Evolutionary conservation across 1,140 invertebrate species (phyloP).

Genomic region (Stegodyphus mimosarum): DNA sequence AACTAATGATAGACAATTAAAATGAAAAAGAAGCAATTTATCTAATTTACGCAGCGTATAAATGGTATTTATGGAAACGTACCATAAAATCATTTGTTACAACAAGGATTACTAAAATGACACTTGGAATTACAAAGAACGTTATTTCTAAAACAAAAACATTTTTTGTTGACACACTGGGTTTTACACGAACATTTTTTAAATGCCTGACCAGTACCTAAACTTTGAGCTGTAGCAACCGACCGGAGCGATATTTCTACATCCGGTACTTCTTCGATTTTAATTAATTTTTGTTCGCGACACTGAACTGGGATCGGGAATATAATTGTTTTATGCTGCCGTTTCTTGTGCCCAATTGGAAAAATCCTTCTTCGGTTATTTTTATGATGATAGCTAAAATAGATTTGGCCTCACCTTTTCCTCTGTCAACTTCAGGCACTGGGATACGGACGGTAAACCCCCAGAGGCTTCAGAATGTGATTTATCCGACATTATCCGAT

Average conservation of each 20-base stretch:
- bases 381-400: no score
- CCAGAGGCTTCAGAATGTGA: no score
- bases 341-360: no score
- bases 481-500: no score
- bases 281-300: constrained; percentile 59
- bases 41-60: neutral
- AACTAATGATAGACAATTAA: neutral
- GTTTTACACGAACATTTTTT: neutral
- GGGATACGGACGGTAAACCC: no score
- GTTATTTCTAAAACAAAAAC: neutral
- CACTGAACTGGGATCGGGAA: no score
- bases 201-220: neutral
- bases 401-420: no score
- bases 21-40: constrained; percentile 1
- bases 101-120: neutral
- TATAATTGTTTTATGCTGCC: no score
- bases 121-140: neutral
- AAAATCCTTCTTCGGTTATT: no score
- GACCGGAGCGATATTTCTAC: constrained; percentile 37
- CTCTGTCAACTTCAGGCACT: no score
- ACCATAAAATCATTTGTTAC: constrained; percentile 3
- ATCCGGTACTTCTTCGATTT: constrained; percentile 54
- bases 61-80: neutral
- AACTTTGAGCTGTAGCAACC: constrained; percentile 2
- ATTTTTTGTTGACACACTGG: neutral